Conservation (phyloP, 2,797 vertebrate species). For the Austrolebias charrua region DNA sequence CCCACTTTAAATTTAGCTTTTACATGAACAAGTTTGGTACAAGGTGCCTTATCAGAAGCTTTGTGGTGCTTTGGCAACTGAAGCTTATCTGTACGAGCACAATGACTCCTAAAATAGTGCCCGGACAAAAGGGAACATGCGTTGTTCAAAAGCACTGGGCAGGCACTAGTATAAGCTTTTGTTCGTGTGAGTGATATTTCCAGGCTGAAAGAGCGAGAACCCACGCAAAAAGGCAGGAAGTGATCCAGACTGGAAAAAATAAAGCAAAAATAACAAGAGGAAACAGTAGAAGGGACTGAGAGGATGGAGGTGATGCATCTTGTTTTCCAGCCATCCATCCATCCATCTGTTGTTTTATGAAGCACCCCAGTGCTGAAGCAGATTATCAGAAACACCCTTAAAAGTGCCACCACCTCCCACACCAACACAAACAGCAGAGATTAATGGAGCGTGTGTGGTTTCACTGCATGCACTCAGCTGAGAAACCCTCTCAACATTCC, state of each 20-base stretch:
- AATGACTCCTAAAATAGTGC: conserved; percentile 67
- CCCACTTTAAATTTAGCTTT: conserved; percentile 25
- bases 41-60: conserved; percentile 54
- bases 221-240: conserved; percentile 35
- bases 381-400: conserved; percentile 24
- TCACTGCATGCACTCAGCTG: conserved; percentile 29
- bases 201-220: conserved; percentile 13
- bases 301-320: conserved; percentile 25
- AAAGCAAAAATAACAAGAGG: conserved; percentile 42
- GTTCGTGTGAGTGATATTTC: conserved; percentile 38
- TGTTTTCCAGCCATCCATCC: not conserved
- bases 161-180: conserved; percentile 35
- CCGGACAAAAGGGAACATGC: conserved; percentile 34
- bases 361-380: conserved; percentile 11
- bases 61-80: conserved; percentile 35
- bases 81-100: conserved; percentile 64
- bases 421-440: conserved; percentile 6
- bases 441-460: conserved; percentile 10
- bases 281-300: conserved; percentile 36
- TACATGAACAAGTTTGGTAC: conserved; percentile 19
- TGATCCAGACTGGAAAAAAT: conserved; percentile 42
- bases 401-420: conserved; percentile 34
- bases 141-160: conserved; percentile 24
- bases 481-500: conserved; percentile 60
- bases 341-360: not conserved